These are phyloP conservation scores for Aurelia aurita DNA, from an alignment of 30 jellyfish, hydroid and myxozoan genomes.

Conservation along the genomic window DNA sequence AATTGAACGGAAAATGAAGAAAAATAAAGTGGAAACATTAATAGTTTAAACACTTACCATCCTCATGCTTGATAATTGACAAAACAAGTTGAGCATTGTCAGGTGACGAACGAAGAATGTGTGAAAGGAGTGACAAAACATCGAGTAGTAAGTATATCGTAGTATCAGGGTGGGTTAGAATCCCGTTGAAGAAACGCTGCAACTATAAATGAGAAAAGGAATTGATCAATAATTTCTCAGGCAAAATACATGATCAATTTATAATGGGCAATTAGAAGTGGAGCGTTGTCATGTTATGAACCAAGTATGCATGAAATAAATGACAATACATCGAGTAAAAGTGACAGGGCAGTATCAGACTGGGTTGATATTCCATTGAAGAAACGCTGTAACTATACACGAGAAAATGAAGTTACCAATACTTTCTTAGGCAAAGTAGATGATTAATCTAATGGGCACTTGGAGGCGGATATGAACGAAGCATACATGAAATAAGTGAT, in stretches of 20 bases:
- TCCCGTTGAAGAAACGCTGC: conserved; percentile 13
- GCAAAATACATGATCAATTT: too few species aligned
- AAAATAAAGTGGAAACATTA: too few species aligned
- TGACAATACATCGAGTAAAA: conserved; percentile 31
- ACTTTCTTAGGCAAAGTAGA: too few species aligned
- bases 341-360: not conserved
- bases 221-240: not conserved
- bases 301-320: conserved; percentile 47
- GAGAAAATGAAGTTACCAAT: not conserved
- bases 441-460: too few species aligned
- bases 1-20: too few species aligned
- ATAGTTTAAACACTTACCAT: conserved; percentile 19
- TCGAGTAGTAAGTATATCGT: conserved; percentile 31
- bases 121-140: conserved; percentile 51
- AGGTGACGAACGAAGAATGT: conserved; percentile 62
- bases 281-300: conserved; percentile 45
- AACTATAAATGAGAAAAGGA: not conserved
- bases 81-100: conserved; percentile 57
- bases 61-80: conserved; percentile 20
- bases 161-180: conserved; percentile 6
- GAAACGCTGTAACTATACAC: conserved; percentile 15
- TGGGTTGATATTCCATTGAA: not conserved
- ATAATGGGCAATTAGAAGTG: not conserved
- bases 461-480: conserved; percentile 44
- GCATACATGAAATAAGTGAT: conserved; percentile 45